Evolutionary conservation across 1,140 invertebrate species (phyloP), one percentile per base, ranked within the genome.

Genomic region (Mesaphorura yosii): DNA sequence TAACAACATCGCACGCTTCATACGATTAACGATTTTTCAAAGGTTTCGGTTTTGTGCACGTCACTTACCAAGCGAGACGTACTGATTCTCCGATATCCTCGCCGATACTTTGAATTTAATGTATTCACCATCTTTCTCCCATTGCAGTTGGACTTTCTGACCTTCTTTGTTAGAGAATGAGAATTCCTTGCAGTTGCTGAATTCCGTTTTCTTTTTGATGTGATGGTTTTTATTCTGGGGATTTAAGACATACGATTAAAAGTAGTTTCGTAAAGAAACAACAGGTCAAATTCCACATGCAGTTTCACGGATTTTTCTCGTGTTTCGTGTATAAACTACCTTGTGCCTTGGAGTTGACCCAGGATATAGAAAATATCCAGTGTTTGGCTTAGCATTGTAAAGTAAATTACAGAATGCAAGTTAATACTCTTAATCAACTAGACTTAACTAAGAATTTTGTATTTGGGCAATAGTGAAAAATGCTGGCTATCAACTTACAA

Each of bases 51-150:
- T n/a, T n/a, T n/a, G n/a, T n/a, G n/a, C n/a, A n/a, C n/a, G n/a
- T n/a, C n/a, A n/a, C n/a, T n/a, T 54, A 60, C 88, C 88, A 55
- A 93, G 88, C 1, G 86, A 81, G 68, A 92, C 83, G 64, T 90
- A 93, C 66, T 92, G 84, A 64, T 88, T 81, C 54, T 86, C 82
- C 12, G 75, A 71, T 27, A 91, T 85, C 26, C 78, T 75, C 0
- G 79, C 86, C 1, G 84, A 79, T 12, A 91, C 67, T 12, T 80
- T 80, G 39, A 91, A 81, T 62, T 84, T 77, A 1, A 89, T 73
- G 28, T 40, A 14, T 10, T 62, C 49, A 14, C 53, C 80, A 66
- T 82, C 68, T 25, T 84, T 68, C 58, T 84, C 78, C 86, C 86
- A 88, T 48, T 82, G 78, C 1, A 90, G 80, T 72, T 88, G 86